Conservation (phyloP, 1,140 invertebrate species). For the Brachionus rotundiformis region DNA sequence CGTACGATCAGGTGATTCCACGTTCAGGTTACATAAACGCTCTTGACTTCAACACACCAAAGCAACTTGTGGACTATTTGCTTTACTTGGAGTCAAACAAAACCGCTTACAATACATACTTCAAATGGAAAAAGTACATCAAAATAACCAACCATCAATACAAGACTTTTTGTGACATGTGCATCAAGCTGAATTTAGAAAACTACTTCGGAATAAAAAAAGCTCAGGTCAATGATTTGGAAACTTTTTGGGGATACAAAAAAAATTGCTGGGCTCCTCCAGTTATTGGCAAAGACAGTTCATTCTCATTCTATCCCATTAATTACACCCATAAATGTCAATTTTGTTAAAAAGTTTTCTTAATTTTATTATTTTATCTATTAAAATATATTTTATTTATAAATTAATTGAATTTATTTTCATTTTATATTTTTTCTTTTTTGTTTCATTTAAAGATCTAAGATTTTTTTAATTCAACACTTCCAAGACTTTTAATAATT, state of each 20-base stretch:
- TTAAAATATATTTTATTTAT: too few species aligned
- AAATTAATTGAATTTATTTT: too few species aligned
- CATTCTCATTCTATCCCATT: neutral
- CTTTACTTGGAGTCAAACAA: slow-evolving; percentile 8
- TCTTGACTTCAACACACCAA: slow-evolving; percentile 12
- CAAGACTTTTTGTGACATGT: slow-evolving; percentile 40
- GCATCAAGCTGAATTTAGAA: slow-evolving; percentile 32
- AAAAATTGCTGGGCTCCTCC: neutral
- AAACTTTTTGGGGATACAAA: slow-evolving; percentile 16
- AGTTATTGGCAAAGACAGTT: neutral
- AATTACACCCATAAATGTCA: neutral
- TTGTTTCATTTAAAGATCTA: too few species aligned
- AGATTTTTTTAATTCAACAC: too few species aligned
- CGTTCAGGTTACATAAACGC: slow-evolving; percentile 49
- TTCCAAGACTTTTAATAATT: too few species aligned
- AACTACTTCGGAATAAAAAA: slow-evolving; percentile 21
- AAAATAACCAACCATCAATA: neutral
- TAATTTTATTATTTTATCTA: neutral
- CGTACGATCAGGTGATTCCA: slow-evolving; percentile 20
- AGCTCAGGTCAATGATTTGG: neutral
- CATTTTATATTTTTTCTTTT: too few species aligned
- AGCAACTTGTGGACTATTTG: slow-evolving; percentile 31
- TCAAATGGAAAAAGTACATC: slow-evolving; percentile 49
- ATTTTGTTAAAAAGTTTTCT: neutral
- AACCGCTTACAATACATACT: slow-evolving; percentile 44